These are phyloP conservation scores for Gari tellinella DNA, from an alignment of 2,888 invertebrate species.

Conservation along the genomic window DNA sequence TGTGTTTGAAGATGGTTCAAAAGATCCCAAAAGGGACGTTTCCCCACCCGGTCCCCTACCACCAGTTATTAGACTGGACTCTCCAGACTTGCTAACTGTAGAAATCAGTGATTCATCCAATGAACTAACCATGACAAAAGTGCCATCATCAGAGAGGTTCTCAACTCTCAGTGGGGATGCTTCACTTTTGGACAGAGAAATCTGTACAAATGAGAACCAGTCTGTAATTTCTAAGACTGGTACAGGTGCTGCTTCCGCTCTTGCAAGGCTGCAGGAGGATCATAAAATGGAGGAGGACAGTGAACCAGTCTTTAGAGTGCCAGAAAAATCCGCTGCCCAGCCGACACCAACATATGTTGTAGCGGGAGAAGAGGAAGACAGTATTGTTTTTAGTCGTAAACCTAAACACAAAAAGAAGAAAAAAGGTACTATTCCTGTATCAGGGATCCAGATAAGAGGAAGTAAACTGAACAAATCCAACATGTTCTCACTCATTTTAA, in stretches of 20 bases:
- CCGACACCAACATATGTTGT: neutral
- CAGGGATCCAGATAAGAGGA: too few relatives aligned
- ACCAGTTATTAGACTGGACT: slow-evolving; percentile 69
- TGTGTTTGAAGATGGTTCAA: slow-evolving; percentile 22
- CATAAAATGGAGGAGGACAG: slow-evolving; percentile 24
- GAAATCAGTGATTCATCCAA: slow-evolving; percentile 4
- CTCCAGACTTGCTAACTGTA: slow-evolving; percentile 65
- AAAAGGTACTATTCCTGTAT: too few relatives aligned
- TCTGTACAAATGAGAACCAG: slow-evolving; percentile 21
- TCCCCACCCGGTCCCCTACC: slow-evolving; percentile 61
- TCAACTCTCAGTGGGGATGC: slow-evolving; percentile 7
- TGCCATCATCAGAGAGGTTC: slow-evolving; percentile 25
- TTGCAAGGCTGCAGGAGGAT: slow-evolving; percentile 34
- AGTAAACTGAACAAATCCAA: too few relatives aligned
- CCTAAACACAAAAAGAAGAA: slow-evolving; percentile 71
- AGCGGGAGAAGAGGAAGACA: slow-evolving; percentile 2
- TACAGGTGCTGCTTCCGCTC: slow-evolving; percentile 50
- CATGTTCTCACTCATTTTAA: too few relatives aligned
- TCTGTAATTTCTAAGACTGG: slow-evolving; percentile 32
- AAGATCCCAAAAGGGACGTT: slow-evolving; percentile 7
- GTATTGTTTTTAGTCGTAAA: slow-evolving; percentile 71
- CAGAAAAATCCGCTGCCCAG: neutral
- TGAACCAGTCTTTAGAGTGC: slow-evolving; percentile 28
- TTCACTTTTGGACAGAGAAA: slow-evolving; percentile 18
- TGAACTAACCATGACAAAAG: slow-evolving; percentile 16